Conservation (phyloP, 2,797 vertebrate genomes). For the Chelidonichthys spinosus region DNA sequence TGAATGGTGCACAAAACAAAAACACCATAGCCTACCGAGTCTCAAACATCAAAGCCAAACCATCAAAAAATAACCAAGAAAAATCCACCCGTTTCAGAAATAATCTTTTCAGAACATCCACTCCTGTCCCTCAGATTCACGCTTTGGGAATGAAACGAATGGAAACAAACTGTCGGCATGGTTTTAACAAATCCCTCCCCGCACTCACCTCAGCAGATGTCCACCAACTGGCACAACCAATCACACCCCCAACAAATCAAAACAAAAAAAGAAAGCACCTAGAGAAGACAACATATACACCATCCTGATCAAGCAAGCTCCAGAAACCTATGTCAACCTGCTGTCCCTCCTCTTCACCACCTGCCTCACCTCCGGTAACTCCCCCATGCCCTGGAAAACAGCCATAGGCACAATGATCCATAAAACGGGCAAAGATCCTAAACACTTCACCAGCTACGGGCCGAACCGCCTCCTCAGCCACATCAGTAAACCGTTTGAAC, state of each 20-base stretch:
- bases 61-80: not conserved
- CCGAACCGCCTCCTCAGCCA: not conserved
- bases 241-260: not conserved
- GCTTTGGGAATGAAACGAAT: not conserved
- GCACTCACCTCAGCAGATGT: not conserved
- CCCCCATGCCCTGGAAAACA: not conserved
- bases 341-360: not conserved
- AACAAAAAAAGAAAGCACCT: too few relatives aligned
- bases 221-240: slow-evolving; percentile 1
- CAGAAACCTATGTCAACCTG: not conserved
- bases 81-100: not conserved
- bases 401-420: not conserved
- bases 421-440: too few relatives aligned
- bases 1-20: not conserved
- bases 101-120: not conserved
- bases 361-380: not conserved
- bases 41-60: not conserved
- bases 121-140: not conserved
- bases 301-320: too few relatives aligned
- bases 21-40: not conserved
- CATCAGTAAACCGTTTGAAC: not conserved
- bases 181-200: not conserved
- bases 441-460: not conserved
- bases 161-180: not conserved
- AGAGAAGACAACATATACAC: too few relatives aligned